Percentiles rank a stretch among this genome's conserved stretches.
Conservation (phyloP, 2,113 vertebrate species). For the Columbina picui region DNA sequence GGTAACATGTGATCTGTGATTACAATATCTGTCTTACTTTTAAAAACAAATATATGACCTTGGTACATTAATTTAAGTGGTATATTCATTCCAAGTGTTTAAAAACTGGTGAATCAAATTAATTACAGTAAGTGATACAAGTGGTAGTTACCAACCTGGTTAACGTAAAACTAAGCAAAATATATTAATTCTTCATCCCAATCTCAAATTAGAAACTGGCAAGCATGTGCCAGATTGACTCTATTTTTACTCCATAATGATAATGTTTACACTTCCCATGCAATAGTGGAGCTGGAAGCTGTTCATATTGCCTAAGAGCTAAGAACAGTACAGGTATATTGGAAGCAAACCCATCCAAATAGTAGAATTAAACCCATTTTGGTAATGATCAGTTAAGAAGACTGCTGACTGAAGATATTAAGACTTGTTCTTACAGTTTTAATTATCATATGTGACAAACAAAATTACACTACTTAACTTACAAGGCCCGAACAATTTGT, state of each 20-base stretch:
- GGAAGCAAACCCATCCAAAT: background rate
- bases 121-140: background rate
- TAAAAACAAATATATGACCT: background rate
- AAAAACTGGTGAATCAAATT: background rate
- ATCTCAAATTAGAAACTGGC: background rate
- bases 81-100: background rate
- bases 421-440: background rate
- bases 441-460: background rate
- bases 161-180: background rate
- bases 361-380: background rate
- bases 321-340: background rate
- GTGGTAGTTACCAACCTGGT: background rate
- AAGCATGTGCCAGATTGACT: background rate
- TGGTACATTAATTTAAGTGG: background rate
- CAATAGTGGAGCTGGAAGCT: background rate
- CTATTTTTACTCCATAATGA: background rate
- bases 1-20: background rate
- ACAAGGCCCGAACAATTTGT: background rate
- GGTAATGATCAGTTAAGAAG: accelerated
- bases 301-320: background rate
- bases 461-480: background rate
- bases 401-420: background rate
- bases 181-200: background rate
- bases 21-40: background rate
- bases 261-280: background rate